Evolutionary conservation across 2,113 vertebrate genomes (phyloP).

Genomic region (Daphoenositta chrysoptera): DNA sequence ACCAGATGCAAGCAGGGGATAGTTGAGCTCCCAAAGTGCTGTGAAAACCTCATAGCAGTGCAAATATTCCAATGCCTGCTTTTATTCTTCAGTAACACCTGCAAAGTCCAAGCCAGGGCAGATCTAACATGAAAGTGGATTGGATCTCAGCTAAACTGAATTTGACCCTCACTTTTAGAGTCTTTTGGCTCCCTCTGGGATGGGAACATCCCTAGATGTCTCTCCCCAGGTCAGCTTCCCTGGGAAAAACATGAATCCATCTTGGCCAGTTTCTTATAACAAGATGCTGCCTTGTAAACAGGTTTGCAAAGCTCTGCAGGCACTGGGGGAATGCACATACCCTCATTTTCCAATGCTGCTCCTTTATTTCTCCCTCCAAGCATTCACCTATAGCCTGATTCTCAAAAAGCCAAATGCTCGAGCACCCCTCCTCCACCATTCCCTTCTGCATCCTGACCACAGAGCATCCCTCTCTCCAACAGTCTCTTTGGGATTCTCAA

Average conservation of each 20-base stretch:
- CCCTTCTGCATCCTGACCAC: not conserved
- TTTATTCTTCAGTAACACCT: not conserved
- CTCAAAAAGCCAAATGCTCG: not conserved
- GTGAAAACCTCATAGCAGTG: not conserved
- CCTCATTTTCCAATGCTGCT: not conserved
- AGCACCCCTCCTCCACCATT: not conserved
- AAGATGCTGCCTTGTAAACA: not conserved
- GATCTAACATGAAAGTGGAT: not conserved
- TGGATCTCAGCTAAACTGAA: not conserved
- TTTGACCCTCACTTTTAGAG: not conserved
- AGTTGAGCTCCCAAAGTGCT: not conserved
- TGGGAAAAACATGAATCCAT: not conserved
- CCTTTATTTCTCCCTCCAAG: not conserved
- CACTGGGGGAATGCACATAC: not conserved
- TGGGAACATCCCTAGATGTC: not conserved
- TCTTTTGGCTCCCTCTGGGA: not conserved
- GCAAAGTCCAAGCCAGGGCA: not conserved
- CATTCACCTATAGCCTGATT: not conserved
- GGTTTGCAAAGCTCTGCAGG: not conserved
- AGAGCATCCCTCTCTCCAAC: not conserved
- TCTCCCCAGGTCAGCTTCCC: not conserved
- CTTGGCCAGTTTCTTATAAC: not conserved
- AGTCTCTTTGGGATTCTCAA: not conserved
- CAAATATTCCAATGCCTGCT: not conserved
- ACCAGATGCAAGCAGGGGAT: not conserved